Conservation (phyloP, 2,797 vertebrate species). For the Ctenochaetus hawaiiensis region DNA sequence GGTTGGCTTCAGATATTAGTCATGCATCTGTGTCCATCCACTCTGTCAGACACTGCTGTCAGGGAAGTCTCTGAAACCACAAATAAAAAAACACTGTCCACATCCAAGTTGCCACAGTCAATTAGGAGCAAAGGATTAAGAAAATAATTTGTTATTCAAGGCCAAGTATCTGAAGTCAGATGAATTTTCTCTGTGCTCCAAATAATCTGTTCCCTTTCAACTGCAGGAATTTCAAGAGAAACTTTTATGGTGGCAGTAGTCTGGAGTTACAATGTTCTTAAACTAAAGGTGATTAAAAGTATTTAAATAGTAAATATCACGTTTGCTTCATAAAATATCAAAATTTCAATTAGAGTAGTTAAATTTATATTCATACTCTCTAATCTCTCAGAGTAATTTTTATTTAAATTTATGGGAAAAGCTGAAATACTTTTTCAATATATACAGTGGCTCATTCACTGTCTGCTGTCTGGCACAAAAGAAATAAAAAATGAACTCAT, state of each 20-base stretch:
- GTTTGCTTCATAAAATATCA: neutral
- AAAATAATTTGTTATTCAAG: slow-evolving; percentile 55
- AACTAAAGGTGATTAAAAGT: neutral
- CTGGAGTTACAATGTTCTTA: neutral
- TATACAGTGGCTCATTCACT: too few species aligned
- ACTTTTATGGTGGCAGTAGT: neutral
- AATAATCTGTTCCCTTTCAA: neutral
- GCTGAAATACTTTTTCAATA: too few species aligned
- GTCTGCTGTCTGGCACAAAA: neutral
- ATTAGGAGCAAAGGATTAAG: slow-evolving; percentile 38
- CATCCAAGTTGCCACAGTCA: slow-evolving; percentile 50
- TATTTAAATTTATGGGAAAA: slow-evolving; percentile 13
- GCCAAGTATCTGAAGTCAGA: slow-evolving; percentile 29
- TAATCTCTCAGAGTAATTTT: slow-evolving; percentile 2
- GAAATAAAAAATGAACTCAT: neutral
- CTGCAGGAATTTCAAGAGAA: neutral
- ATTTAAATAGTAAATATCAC: neutral
- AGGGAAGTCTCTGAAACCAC: slow-evolving; percentile 38
- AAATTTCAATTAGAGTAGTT: neutral
- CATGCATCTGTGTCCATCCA: slow-evolving; percentile 45
- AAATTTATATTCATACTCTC: slow-evolving; percentile 1
- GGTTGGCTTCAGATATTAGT: slow-evolving; percentile 36
- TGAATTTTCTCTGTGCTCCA: neutral
- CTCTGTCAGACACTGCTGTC: slow-evolving; percentile 36
- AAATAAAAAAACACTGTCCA: slow-evolving; percentile 40